Base-by-base conservation (phyloP, 1,140 invertebrate genomes). In the Aphis gossypii region DNA sequence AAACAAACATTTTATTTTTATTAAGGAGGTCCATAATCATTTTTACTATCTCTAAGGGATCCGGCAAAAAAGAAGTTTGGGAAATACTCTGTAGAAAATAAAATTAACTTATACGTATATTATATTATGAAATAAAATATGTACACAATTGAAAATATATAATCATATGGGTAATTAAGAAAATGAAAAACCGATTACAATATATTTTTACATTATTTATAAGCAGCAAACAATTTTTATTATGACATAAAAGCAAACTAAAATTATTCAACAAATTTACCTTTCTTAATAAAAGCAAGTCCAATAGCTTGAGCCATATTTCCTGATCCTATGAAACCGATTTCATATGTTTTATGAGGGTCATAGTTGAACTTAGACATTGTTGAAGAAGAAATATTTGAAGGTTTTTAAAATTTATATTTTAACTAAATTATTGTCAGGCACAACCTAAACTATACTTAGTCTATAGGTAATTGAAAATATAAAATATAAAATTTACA, bases 301-400 rank as follows among this genome's bases (percentile, higher is more conserved):
- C 97, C 97, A 94, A 99, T 97, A 23, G 98, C 98, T 95, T 97
- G 97, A 30, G 98, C 98, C 98, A 99, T 99, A 95, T 98, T 98
- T 92, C 98, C 98, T 94, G 98, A 98, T 23, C 98, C 98, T 95
- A 99, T 97, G 96, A 99, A 99, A 94, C 98, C 98, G 14, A 94
- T 89, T 88, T 93, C 82, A 56, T 86, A 93, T 41, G 54, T 86
- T 54, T 93, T 86, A 68, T 68, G 54, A n/a, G 54, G 25, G 68
- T 90, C 54, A 60, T 90, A 90, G 38, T 38, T 68, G 38, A 38
- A n/a, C 25, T 23, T 60, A 6, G 54, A 68, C 89, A 90, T 90
- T 41, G 30, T 90, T 90, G 23, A 9, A 11, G 21, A 9, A 89
- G 0, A 76, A n/a, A 89, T 89, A n/a, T 46, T 86, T 30, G 9